phyloP scores from a whole-genome alignment of 2,888 invertebrate species.

The Pedicia rivosa region DNA sequence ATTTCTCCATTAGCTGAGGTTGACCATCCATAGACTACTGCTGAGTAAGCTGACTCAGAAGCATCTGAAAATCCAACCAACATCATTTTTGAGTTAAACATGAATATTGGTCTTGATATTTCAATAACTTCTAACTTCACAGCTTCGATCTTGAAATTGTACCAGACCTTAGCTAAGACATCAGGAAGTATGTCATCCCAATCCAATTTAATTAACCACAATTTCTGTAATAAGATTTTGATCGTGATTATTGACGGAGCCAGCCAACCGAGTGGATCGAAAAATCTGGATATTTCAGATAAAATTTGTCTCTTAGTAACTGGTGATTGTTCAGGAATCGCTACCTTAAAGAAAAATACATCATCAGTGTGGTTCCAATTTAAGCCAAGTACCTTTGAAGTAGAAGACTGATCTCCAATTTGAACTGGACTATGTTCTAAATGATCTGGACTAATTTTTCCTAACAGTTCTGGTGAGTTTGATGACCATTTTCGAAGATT shows the following conservation, averaged over 20 bases:
- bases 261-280: conserved; percentile 4
- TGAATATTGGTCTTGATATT: background rate
- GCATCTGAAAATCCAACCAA: conserved; percentile 7
- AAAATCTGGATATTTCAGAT: background rate
- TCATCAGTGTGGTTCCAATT: too few relatives aligned
- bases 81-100: background rate
- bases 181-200: conserved; percentile 1
- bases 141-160: background rate
- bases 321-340: too few relatives aligned
- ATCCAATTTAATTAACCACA: conserved; percentile 2
- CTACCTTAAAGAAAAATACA: too few relatives aligned
- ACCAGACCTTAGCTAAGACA: background rate
- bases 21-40: conserved; percentile 8
- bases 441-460: background rate
- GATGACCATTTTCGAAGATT: background rate
- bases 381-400: background rate
- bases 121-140: background rate
- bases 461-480: background rate
- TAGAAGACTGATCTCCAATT: too few relatives aligned
- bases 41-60: conserved; percentile 6
- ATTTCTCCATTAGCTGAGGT: too few relatives aligned
- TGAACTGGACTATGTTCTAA: too few relatives aligned
- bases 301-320: conserved; percentile 1
- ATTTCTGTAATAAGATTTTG: conserved; percentile 5
- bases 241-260: background rate